Evolutionary conservation across 2,888 invertebrate genomes (phyloP), one percentile per base, ranked within the genome.

Genomic region (Drosophila algonquin): DNA sequence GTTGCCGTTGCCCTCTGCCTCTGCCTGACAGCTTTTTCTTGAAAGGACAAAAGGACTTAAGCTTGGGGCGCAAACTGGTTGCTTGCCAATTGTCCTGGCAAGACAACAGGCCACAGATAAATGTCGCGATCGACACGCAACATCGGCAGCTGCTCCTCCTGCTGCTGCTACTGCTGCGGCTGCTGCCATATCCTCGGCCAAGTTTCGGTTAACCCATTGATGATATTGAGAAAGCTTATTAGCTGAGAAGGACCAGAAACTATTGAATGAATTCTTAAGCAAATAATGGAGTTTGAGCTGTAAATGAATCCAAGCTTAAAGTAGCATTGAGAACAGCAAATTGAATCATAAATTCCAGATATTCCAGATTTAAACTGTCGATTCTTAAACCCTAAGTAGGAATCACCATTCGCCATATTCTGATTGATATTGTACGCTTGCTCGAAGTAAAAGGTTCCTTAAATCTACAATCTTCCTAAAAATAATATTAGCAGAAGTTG

Each of bases 41-140:
- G 64, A 75, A 81, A 76, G 78, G 63, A 62, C 69, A 70, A 87
- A 82, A 71, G 77, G 61, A 70, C 67, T 55, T 59, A 80, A 83
- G 84, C 79, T 88, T 86, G 80, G 73, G 87, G 87, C 81, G 88
- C 83, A 77, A 76, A 86, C 88, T 88, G 83, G 83, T 83, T 83
- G 86, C 69, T 59, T 87, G 86, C 71, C 63, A 62, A 73, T 73
- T 60, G 75, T 76, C 76, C 73, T 63, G 57, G 53, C 62, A 56
- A 53, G 47, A 56, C 60, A 61, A 63, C 70, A 68, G 70, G 50
- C 21, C 63, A 72, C 72, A 70, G 80, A 79, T 79, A 80, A 73
- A 65, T 62, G 63, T 59, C 75, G 70, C 62, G 80, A 79, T 81
- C 83, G 69, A 54, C 68, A 69, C 50, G 65, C 65, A 65, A 51